A percentile compares a stretch with the other conserved stretches of the same genome.
Conservation (phyloP, 2,113 vertebrate species). For the Centrocercus urophasianus region DNA sequence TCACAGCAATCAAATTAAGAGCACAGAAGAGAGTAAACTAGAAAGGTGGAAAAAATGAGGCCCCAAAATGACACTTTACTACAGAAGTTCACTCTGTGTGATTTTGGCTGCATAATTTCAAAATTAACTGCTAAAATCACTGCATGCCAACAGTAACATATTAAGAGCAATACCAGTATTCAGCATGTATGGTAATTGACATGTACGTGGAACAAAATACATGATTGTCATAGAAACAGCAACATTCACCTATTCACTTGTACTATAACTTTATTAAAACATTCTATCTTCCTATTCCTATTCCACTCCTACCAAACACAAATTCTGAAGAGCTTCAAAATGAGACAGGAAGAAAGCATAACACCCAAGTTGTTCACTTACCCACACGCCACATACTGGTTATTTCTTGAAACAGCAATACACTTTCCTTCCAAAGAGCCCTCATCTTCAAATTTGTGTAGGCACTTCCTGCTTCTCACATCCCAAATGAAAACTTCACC, state of each 20-base stretch:
- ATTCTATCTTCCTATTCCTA: neutral
- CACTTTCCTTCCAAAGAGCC: conserved; percentile 87
- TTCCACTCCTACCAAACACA: neutral
- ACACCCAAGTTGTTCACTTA: conserved; percentile 70
- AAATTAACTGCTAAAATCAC: neutral
- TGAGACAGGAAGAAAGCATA: neutral
- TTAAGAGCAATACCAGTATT: neutral
- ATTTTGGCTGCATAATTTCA: neutral
- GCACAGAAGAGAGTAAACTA: neutral
- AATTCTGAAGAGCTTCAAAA: neutral
- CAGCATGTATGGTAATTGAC: neutral
- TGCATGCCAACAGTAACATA: neutral
- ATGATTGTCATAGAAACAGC: neutral
- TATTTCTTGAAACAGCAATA: conserved; percentile 87
- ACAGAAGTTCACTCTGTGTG: neutral
- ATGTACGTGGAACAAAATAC: neutral
- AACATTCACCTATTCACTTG: neutral
- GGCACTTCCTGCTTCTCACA: conserved; percentile 86
- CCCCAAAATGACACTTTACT: neutral
- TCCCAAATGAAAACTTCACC: conserved; percentile 95
- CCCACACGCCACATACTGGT: conserved; percentile 93
- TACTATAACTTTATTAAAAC: neutral
- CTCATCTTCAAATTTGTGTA: conserved; percentile 90
- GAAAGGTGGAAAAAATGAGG: neutral
- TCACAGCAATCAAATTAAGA: neutral